Evolutionary conservation across 2,113 vertebrate genomes (phyloP).

Genomic region (Tyrannus savana): DNA sequence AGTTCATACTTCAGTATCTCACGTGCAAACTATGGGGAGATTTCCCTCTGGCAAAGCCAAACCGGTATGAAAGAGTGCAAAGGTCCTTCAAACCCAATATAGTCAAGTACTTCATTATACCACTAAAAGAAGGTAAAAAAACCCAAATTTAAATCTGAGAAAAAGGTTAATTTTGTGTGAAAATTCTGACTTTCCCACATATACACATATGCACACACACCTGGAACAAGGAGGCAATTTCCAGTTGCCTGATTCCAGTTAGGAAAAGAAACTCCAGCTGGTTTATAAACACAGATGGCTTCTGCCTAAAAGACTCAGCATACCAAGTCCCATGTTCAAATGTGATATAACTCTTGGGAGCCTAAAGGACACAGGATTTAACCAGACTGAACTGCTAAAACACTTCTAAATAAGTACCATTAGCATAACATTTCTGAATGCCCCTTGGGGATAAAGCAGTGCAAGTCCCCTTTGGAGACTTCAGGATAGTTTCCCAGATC

Average conservation of each 20-base stretch:
- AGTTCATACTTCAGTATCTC: background rate
- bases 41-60: background rate
- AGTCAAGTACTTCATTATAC: background rate
- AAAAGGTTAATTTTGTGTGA: background rate
- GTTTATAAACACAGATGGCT: background rate
- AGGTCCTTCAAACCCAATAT: background rate
- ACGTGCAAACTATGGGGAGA: background rate
- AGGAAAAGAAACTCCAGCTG: background rate
- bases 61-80: background rate
- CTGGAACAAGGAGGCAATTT: background rate
- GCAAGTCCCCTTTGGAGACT: background rate
- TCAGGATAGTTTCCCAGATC: background rate
- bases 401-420: background rate
- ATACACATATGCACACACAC: background rate
- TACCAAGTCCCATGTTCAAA: background rate
- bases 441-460: background rate
- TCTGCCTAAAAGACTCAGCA: background rate
- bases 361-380: background rate
- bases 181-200: background rate
- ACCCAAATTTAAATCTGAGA: background rate
- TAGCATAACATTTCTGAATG: background rate
- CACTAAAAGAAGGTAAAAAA: background rate
- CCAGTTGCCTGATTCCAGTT: background rate
- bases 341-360: background rate
- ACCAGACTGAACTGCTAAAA: background rate